Conservation (phyloP, 2,888 invertebrate genomes). For the Lucinisca nassula region DNA sequence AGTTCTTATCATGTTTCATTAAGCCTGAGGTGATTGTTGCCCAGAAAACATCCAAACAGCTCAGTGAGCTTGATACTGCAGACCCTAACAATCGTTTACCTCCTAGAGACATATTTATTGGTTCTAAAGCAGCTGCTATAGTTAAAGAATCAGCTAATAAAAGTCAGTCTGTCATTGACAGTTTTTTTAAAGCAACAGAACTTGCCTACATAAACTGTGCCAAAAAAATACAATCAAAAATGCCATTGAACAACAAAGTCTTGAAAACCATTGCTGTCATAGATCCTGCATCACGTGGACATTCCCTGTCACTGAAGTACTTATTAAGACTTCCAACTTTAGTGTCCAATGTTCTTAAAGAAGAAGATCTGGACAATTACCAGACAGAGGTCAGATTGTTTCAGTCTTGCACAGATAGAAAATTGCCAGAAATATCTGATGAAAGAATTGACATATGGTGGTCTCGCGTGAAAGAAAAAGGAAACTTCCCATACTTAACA, state of each 20-base stretch:
- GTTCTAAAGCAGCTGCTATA: neutral
- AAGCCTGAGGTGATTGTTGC: conserved; percentile 34
- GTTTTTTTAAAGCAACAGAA: neutral
- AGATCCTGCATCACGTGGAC: conserved; percentile 44
- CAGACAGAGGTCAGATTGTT: conserved; percentile 28
- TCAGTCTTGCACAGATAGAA: conserved; percentile 13
- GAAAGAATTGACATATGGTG: conserved; percentile 44
- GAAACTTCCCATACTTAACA: conserved; percentile 33
- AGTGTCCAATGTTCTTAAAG: conserved; percentile 20
- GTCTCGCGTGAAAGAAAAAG: neutral
- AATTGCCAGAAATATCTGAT: neutral
- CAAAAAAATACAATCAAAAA: conserved; percentile 43
- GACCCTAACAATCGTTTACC: neutral
- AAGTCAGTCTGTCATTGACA: neutral
- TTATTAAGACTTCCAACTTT: conserved; percentile 35
- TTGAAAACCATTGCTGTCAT: conserved; percentile 44
- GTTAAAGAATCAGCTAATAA: neutral
- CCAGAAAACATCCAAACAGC: neutral
- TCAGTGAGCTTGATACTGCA: neutral
- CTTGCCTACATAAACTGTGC: neutral
- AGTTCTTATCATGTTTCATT: conserved; percentile 37
- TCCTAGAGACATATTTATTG: conserved; percentile 35
- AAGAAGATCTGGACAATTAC: conserved; percentile 5
- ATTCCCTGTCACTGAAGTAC: conserved; percentile 17
- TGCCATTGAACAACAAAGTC: conserved; percentile 55